Evolutionary conservation across 1,140 invertebrate genomes (phyloP).

Genomic region (Apis cerana): DNA sequence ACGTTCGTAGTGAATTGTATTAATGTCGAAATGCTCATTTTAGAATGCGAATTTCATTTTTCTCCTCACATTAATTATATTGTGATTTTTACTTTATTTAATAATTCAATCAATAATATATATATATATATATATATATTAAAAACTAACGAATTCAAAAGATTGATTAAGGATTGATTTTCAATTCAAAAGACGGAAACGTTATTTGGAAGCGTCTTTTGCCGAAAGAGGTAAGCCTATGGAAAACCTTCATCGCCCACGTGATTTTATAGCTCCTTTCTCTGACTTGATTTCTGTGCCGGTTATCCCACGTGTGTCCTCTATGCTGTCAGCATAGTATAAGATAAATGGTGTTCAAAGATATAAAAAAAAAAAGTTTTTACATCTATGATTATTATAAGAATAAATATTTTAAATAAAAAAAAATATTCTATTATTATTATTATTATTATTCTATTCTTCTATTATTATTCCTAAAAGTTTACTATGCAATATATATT

Average conservation of each 20-base stretch:
- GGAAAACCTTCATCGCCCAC: slow-evolving; percentile 43
- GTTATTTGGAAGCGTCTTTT: slow-evolving; percentile 7
- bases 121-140: background rate
- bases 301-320: slow-evolving; percentile 65
- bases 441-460: too few relatives aligned
- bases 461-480: too few relatives aligned
- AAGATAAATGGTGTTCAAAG: background rate
- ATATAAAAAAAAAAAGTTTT: background rate
- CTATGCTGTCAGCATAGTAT: slow-evolving; percentile 42
- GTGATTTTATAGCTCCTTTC: slow-evolving; percentile 40
- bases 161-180: background rate
- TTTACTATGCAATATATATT: too few relatives aligned
- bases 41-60: background rate
- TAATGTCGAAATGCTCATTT: background rate
- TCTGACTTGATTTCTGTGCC: slow-evolving; percentile 46
- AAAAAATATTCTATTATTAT: too few relatives aligned
- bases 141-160: background rate
- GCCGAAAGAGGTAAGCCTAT: background rate
- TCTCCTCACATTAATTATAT: background rate
- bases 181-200: background rate
- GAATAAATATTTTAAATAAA: too few relatives aligned
- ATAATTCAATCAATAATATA: background rate
- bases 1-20: background rate
- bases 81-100: too few relatives aligned
- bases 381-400: background rate